Evolutionary conservation across 2,888 invertebrate genomes (phyloP), one percentile per base, ranked within the genome.

Genomic region (Apeira syringaria): DNA sequence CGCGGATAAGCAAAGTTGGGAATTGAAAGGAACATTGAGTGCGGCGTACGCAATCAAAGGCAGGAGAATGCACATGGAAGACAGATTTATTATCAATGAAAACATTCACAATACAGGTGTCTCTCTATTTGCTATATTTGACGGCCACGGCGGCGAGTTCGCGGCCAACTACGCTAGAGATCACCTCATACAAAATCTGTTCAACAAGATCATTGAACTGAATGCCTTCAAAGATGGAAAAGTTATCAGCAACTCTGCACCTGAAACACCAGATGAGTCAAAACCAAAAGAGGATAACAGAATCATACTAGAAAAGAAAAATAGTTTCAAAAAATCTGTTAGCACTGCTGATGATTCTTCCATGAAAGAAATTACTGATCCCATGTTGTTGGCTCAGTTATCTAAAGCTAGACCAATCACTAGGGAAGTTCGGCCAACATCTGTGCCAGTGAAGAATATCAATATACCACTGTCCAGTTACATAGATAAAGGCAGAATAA

Each of bases 121-220:
- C 37, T 95, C 97, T 10, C 88, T 98, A 44, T 97, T 96, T 85
- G 98, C 97, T 28, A 94, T 98, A 56, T 98, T 98, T 77, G 98
- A 98, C 85, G 98, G 98, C 0, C 98, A 98, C 78, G 98, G 98
- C 34, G 98, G 98, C 25, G 97, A 98, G 88, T 96, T 96, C 89
- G 98, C 98, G 35, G 97, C 98, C 10, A 96, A 98, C 73, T 98
- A 96, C 86, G 97, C 97, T 35, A 95, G 95, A 74, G 97, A 97
- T 61, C 95, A 96, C 60, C 91, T 98, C 9, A 94, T 97, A 52
- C 94, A 95, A 72, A 96, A 94, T 71, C 89, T 97, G 34, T 93
- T 92, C 61, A 93, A 94, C 67, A 95, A 94, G 86, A 93, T 96
- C 29, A 90, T 94, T 15, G 94, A 95, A 71, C 85, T 95, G 38